Base-by-base conservation (phyloP, 37 sponge, comb jelly and placozoan species). In the Petrosia ficiformis region DNA sequence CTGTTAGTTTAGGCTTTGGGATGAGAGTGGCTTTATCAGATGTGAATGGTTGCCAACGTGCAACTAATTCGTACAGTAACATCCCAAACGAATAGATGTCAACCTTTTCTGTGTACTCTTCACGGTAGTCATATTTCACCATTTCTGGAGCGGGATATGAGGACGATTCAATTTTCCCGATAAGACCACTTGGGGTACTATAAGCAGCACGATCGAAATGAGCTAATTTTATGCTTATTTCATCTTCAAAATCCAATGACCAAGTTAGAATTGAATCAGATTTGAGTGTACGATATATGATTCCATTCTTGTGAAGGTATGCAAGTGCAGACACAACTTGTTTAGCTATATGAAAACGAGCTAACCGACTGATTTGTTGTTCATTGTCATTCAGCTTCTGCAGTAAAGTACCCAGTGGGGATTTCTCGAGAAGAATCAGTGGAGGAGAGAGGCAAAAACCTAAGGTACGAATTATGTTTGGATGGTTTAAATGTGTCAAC, bases 21-120 rank as follows among this genome's bases (percentile, higher is more conserved):
- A 65, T 73, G 4, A 74, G 22, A 4, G 78, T 69, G 1, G 79
- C 24, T 35, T 58, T 61, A 34, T 81, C 83, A 5, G 80, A 48
- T n/a, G 34, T 60, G 58, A 75, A 86, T 19, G 88, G 83, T 44
- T 82, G 74, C 88, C 88, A 88, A 30, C 88, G 57, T 26, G 88
- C 82, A 36, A 91, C 83, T 30, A 91, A 80, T 60, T 91, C 92
- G 31, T 91, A 85, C 29, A 91, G 80, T 41, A 91, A 72, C 40
- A 86, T 82, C 3, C 87, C 92, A 80, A 74, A 91, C 25, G 92
- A 86, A 43, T 86, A 91, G 2, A 91, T 79, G 60, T 91, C 92
- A 0, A 91, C 80, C 39, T 86, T 91, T 43, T 86, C 84, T 19
- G 92, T 78, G 84, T 91, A 91, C 36, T 91, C 92, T 48, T 91